Conservation (phyloP, 2,797 vertebrate species). For the Columba guinea region DNA sequence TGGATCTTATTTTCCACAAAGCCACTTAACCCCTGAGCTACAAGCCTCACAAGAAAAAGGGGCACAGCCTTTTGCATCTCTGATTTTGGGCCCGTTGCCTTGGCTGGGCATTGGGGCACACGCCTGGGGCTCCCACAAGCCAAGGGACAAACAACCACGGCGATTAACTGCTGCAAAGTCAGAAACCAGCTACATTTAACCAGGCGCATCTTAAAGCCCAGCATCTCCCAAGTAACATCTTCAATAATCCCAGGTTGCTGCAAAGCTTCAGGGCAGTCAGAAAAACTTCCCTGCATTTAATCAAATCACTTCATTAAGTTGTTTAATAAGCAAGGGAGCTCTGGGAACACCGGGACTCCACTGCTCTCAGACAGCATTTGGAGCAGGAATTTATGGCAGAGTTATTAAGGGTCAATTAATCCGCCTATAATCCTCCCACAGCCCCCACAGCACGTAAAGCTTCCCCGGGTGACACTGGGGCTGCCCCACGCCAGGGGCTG, state of each 20-base stretch:
- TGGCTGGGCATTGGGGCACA: fast-evolving
- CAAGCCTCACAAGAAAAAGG: fast-evolving
- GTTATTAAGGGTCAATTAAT: not conserved
- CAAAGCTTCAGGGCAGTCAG: not conserved
- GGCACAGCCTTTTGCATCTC: not conserved
- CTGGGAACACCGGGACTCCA: constrained; percentile 9
- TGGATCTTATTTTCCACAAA: not conserved
- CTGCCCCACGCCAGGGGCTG: fast-evolving
- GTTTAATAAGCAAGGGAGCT: constrained; percentile 53
- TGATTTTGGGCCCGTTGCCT: fast-evolving
- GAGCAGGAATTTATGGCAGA: constrained; percentile 2
- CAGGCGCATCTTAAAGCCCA: fast-evolving
- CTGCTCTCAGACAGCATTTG: not conserved
- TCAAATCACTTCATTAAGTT: constrained; percentile 49
- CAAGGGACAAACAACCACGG: fast-evolving
- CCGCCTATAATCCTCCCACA: not conserved
- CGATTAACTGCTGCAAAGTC: not conserved
- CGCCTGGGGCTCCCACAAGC: fast-evolving
- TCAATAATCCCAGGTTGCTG: not conserved
- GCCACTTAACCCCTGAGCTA: not conserved
- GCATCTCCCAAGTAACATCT: not conserved
- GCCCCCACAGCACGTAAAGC: fast-evolving
- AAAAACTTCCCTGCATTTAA: constrained; percentile 7
- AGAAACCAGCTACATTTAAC: not conserved
- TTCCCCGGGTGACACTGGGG: fast-evolving